Evolutionary conservation across 2,113 vertebrate species (phyloP).

Genomic region (Eolophus roseicapilla): DNA sequence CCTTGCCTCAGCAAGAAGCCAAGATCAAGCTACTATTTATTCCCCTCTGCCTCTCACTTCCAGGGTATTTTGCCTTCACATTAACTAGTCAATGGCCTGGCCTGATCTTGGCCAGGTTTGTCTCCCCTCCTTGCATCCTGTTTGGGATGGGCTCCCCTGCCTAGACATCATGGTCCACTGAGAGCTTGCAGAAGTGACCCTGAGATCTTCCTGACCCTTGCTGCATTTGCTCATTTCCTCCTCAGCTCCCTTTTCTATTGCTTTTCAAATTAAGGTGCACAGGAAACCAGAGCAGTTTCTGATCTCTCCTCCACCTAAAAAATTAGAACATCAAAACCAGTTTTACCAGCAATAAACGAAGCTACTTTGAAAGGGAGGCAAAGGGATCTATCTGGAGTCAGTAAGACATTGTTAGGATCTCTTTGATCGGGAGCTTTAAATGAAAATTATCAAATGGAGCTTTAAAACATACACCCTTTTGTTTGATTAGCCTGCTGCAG

Average conservation of each 20-base stretch:
- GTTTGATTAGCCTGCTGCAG: slow-evolving; percentile 88
- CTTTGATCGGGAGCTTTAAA: slow-evolving; percentile 89
- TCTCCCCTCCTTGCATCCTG: background rate
- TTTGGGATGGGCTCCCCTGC: background rate
- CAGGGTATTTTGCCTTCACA: background rate
- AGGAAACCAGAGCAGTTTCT: slow-evolving; percentile 59
- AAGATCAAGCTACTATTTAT: background rate
- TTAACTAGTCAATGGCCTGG: background rate
- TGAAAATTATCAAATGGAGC: slow-evolving; percentile 86
- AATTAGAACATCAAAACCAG: slow-evolving; percentile 71
- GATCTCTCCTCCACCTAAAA: slow-evolving; percentile 67
- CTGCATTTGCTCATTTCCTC: slow-evolving; percentile 48
- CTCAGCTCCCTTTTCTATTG: slow-evolving; percentile 22
- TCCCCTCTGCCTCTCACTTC: background rate
- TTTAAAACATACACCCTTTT: slow-evolving; percentile 84
- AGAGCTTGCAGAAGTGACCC: background rate
- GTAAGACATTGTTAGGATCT: slow-evolving; percentile 71
- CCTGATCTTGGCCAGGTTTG: background rate
- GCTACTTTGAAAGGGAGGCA: slow-evolving; percentile 57
- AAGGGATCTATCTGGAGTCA: slow-evolving; percentile 64
- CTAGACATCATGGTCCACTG: background rate
- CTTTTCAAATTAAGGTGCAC: slow-evolving; percentile 62
- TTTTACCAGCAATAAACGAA: slow-evolving; percentile 61
- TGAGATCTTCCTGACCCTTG: background rate
- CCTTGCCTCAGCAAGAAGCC: background rate